Base-by-base conservation (phyloP, 2,888 invertebrate genomes). In the Cerceris ruficornis region DNA sequence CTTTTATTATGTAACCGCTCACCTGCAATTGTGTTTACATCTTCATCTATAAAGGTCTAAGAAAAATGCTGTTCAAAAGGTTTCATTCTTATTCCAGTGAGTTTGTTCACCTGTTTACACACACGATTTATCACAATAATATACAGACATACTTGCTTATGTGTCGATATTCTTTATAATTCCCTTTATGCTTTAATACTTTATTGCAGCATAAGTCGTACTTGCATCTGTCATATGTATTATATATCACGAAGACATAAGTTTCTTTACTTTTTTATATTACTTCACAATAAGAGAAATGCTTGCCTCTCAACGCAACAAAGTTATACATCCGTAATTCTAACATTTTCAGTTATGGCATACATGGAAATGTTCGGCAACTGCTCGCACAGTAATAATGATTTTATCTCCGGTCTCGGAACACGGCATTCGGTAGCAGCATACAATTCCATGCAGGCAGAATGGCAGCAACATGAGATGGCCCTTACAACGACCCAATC, bases 341-440 rank as follows among this genome's bases (percentile, higher is more conserved):
- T 71, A 58, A 68, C 75, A 75, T 78, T 80, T 80, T 61, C 94
- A 97, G 98, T 98, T 90, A 97, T 98, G 96, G 98, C 97, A 82
- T 98, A 98, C 93, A 98, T 98, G 98, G 98, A 98, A 93, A 97
- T 98, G 95, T 97, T 97, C 90, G 97, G 97, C 28, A 96, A 96
- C 92, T 98, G 97, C 93, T 96, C 96, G 84, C 97, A 97, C 89
- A 95, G 95, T 82, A 95, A 95, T 78, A 95, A 95, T 84, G 95
- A 95, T 70, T 94, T 95, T 58, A 94, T 95, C 71, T 97, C 97
- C 88, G 96, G 97, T 92, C 95, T 97, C 92, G 92, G 92, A 15
- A 90, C 92, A 50, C 95, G 97, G 62, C 98, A 98, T 92, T 98
- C 98, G 5, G 95, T 98, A 89, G 97, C 98, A 91, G 95, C 96